Base-by-base conservation (phyloP, 2,797 vertebrate genomes). In the Manis pentadactyla region DNA sequence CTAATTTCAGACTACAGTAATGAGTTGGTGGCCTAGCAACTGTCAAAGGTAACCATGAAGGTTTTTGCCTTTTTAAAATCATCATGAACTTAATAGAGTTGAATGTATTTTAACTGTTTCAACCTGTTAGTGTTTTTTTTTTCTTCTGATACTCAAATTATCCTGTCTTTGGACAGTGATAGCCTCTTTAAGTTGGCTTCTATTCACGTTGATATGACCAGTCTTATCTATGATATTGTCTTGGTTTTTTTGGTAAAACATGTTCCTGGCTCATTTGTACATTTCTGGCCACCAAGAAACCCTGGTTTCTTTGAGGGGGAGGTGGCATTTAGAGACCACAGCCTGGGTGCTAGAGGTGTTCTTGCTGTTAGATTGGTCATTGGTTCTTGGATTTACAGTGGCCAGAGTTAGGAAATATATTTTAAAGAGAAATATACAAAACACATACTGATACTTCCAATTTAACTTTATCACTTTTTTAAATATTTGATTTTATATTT, bases 21-120 rank as follows among this genome's bases (percentile, higher is more conserved):
- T 97, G 85, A 87, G 86, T 94, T 95, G 90, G 69, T 96, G 95
- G 90, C 93, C 91, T 95, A 95, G 69, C 94, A 96, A 78, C 68
- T 85, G 96, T 53, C 87, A 88, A 95, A 96, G 94, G 93, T 97
- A 97, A 96, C 85, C 49, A 18, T 73, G 79, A 93, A 34, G 90
- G 46, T 19, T 93, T 95, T 92, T 81, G 23, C 59, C 29, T 89
- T 81, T 83, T 64, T 61, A 13, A 25, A 71, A 89, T 92, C 81
- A 55, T 73, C 63, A 59, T 90, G 49, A 63, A 94, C 14, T 63
- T 46, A 37, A 46, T 10, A 46, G 42, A 46, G 42, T 46, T 94
- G 64, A 94, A 87, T 93, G n/a, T 92, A 64, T 92, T 94, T 95
- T 81, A 87, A 78, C 53, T 89, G 21, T 93, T 92, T 75, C 39